These are phyloP conservation scores for Timema cristinae DNA, from an alignment of 2,888 invertebrate genomes.

Conservation along the genomic window DNA sequence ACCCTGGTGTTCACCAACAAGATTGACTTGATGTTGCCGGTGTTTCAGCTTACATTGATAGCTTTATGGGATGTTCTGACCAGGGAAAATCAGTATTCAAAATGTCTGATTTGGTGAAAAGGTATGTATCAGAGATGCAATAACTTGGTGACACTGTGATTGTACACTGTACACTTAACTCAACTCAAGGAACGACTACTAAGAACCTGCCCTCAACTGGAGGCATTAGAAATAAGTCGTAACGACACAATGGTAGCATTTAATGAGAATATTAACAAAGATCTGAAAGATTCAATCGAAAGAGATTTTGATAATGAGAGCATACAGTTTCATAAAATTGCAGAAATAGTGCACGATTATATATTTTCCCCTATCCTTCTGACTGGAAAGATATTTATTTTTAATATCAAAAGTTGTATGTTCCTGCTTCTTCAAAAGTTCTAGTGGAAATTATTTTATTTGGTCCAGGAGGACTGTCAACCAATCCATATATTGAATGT, in stretches of 20 bases:
- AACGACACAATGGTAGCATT: slow-evolving; percentile 14
- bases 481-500: neutral
- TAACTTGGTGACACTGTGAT: neutral
- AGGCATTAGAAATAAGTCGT: neutral
- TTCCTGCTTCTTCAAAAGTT: neutral
- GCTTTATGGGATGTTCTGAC: neutral
- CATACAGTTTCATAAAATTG: neutral
- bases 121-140: neutral
- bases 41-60: neutral
- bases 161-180: too few species aligned
- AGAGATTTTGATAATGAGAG: slow-evolving; percentile 17
- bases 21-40: neutral
- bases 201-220: slow-evolving; percentile 11
- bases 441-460: neutral
- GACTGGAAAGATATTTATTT: neutral
- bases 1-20: neutral
- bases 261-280: neutral
- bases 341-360: slow-evolving; percentile 18
- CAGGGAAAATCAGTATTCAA: neutral
- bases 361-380: slow-evolving; percentile 3
- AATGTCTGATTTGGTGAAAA: neutral
- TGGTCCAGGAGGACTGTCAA: neutral
- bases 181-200: neutral
- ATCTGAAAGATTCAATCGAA: neutral
- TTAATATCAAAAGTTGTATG: neutral